Percentiles rank a stretch among this genome's conserved stretches.
Conservation (phyloP, 2,113 vertebrate genomes). For the Otocyon megalotis region DNA sequence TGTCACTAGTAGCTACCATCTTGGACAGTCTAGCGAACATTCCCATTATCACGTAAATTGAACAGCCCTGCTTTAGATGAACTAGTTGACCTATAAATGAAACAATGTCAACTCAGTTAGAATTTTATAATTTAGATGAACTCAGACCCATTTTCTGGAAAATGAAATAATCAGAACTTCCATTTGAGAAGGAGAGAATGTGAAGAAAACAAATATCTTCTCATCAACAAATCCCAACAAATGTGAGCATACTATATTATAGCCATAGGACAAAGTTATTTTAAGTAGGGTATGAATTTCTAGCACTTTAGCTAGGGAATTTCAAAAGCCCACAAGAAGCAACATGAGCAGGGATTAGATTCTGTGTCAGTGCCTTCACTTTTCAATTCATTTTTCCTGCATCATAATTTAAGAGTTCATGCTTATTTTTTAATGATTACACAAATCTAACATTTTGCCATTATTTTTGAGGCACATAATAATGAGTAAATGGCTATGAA, state of each 20-base stretch:
- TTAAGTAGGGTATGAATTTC: not conserved
- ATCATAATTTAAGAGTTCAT: not conserved
- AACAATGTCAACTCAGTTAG: not conserved
- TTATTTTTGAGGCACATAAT: accelerated
- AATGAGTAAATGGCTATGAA: not conserved
- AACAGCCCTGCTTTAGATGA: not conserved
- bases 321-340: not conserved
- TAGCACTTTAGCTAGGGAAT: not conserved
- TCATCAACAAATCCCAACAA: not conserved
- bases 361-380: not conserved
- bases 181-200: not conserved
- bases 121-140: not conserved
- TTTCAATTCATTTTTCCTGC: not conserved
- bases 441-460: not conserved
- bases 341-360: not conserved
- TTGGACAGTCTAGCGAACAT: not conserved
- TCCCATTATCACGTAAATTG: not conserved
- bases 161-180: not conserved
- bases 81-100: not conserved
- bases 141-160: not conserved
- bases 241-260: not conserved
- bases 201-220: not conserved
- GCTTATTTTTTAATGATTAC: not conserved
- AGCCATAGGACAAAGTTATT: not conserved
- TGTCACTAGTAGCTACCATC: not conserved